Evolutionary conservation across 2,113 vertebrate genomes (phyloP).

Genomic region (Hemiscyllium ocellatum): DNA sequence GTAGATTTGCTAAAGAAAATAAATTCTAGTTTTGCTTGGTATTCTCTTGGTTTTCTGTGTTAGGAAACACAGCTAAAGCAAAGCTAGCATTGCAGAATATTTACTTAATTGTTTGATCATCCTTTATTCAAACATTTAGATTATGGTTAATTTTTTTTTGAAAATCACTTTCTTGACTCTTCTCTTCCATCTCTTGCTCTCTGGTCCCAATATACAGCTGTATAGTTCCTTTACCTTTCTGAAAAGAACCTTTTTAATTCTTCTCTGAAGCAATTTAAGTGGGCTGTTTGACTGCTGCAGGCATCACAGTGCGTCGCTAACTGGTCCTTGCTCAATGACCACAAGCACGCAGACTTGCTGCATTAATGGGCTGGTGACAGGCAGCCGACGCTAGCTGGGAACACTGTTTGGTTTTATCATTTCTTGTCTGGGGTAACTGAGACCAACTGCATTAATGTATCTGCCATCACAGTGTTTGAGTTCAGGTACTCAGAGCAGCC

Average conservation of each 20-base stretch:
- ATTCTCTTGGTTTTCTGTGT: background rate
- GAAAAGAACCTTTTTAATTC: background rate
- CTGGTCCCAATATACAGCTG: too few species aligned
- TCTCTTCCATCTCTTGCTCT: background rate
- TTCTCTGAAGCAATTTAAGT: background rate
- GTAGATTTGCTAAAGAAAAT: background rate
- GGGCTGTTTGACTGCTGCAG: background rate
- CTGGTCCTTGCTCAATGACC: background rate
- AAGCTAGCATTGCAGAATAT: background rate
- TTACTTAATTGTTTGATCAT: background rate
- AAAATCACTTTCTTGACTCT: background rate
- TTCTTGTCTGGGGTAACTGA: background rate
- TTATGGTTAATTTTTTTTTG: background rate
- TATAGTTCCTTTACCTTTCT: too few species aligned
- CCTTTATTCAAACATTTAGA: background rate
- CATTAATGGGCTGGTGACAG: too few species aligned
- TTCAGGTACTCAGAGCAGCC: background rate
- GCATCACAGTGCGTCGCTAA: background rate
- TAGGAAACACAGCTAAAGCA: background rate
- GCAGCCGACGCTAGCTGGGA: background rate
- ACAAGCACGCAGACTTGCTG: background rate
- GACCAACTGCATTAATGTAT: background rate
- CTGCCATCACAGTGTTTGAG: background rate
- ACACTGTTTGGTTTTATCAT: background rate
- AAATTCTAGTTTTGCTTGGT: background rate